Conservation (phyloP, 2,113 vertebrate genomes). For the Merops nubicus region DNA sequence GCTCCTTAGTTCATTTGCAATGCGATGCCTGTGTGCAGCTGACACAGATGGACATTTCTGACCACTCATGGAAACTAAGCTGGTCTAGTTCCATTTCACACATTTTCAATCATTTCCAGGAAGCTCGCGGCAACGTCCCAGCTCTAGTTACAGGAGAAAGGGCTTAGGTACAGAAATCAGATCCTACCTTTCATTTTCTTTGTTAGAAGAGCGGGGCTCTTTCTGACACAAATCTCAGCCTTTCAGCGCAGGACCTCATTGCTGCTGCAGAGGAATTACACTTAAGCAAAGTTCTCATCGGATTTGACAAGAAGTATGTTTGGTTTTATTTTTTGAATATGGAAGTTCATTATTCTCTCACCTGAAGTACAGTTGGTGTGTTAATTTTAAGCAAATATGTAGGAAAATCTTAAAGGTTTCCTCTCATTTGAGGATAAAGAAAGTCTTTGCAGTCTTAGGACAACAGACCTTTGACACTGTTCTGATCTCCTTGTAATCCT, state of each 20-base stretch:
- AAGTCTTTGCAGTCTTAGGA: not conserved
- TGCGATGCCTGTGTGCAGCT: not conserved
- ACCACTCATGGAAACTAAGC: not conserved
- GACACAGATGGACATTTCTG: not conserved
- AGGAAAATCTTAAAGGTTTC: conserved; percentile 25
- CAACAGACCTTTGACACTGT: not conserved
- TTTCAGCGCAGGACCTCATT: not conserved
- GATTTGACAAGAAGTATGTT: not conserved
- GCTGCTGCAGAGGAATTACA: not conserved
- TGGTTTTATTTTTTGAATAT: conserved; percentile 14
- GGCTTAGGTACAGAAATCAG: not conserved
- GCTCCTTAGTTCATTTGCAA: not conserved
- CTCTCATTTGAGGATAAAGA: not conserved
- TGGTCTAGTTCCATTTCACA: not conserved
- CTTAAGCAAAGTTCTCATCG: not conserved
- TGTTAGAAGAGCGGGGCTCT: not conserved
- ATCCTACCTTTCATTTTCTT: not conserved
- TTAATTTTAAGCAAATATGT: conserved; percentile 43
- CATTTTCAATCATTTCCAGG: not conserved
- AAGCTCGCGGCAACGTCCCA: not conserved
- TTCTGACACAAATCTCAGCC: not conserved
- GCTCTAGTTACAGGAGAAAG: not conserved
- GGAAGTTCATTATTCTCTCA: not conserved
- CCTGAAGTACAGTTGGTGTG: not conserved
- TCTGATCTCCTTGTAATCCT: not conserved